Evolutionary conservation across 2,113 vertebrate species (phyloP), one percentile per base, ranked within the genome.

Genomic region (Onychostruthus taczanowskii): DNA sequence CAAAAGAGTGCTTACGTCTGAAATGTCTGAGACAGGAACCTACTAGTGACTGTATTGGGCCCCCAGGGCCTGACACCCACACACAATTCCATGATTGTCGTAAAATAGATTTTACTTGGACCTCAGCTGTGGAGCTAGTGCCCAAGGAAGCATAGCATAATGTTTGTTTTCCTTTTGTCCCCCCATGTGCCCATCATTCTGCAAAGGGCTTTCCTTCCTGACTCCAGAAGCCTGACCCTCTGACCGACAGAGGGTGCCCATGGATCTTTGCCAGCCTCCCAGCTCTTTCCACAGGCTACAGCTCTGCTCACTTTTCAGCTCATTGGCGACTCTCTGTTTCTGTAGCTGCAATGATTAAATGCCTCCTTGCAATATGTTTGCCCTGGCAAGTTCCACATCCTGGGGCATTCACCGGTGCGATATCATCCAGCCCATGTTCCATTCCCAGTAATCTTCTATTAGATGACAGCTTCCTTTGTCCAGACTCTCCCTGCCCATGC

Each of bases 401-500:
- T 55, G 14, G 3, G 11, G 10, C 9, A 3, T 62, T 58, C 11
- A 2, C 53, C 44, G 31, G 39, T 44, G 8, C 11, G 7, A 33
- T 27, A 35, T 37, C 41, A 62, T 28, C 22, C 20, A 50, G 46
- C 10, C 12, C 1, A 4, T 0, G 2, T 44, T 52, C 13, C 13
- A 9, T 63, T 84, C 16, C 13, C 17, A 62, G 27, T 18, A 49
- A 58, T 18, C 31, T 81, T 68, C 63, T 53, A 2, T 59, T 35
- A 68, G 31, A 39, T 28, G 18, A 39, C 0, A 0, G 2, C 15
- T 86, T 49, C 22, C 27, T 77, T 85, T 7, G 4, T 63, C 28
- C 49, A 69, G 39, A 33, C 28, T 62, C 15, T 66, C 9, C 30
- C 28, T 72, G 13, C 7, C 37, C 5, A 7, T 21, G 17, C 28